Evolutionary conservation across 2,888 invertebrate genomes (phyloP).

Genomic region (Halictus quadricinctus): DNA sequence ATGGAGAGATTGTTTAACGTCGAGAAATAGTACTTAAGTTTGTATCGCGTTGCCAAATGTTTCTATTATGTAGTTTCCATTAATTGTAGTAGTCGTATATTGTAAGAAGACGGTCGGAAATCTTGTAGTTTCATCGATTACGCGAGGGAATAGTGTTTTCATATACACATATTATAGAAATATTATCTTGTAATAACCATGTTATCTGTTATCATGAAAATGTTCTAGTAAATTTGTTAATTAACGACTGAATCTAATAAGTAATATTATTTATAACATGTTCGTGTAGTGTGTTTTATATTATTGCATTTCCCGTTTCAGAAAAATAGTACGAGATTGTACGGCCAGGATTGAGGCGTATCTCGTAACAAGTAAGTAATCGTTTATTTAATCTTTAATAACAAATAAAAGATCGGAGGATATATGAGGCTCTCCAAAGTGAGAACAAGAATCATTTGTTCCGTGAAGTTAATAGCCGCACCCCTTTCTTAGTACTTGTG

Average conservation of each 20-base stretch:
- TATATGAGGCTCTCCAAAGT: no score
- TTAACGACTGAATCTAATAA: neutral
- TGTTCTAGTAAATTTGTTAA: constrained; percentile 28
- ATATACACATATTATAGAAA: neutral
- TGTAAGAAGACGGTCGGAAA: neutral
- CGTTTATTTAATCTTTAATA: no score
- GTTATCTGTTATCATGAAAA: constrained; percentile 10
- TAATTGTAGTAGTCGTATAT: neutral
- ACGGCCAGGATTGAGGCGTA: no score
- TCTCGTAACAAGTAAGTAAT: no score
- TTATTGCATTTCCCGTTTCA: neutral
- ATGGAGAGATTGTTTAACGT: constrained; percentile 67
- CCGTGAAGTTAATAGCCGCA: no score
- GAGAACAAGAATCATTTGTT: no score
- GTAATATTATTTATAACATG: neutral
- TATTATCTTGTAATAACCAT: constrained; percentile 10
- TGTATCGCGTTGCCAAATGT: neutral
- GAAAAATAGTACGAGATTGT: neutral
- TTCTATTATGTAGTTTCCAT: neutral
- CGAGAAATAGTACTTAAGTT: neutral
- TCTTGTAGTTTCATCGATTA: neutral
- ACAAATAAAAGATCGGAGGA: no score
- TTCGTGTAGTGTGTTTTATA: neutral
- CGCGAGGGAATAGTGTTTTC: neutral
- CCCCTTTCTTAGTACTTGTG: no score